phyloP scores from a whole-genome alignment of 2,888 invertebrate species.

The Hyalella azteca region DNA sequence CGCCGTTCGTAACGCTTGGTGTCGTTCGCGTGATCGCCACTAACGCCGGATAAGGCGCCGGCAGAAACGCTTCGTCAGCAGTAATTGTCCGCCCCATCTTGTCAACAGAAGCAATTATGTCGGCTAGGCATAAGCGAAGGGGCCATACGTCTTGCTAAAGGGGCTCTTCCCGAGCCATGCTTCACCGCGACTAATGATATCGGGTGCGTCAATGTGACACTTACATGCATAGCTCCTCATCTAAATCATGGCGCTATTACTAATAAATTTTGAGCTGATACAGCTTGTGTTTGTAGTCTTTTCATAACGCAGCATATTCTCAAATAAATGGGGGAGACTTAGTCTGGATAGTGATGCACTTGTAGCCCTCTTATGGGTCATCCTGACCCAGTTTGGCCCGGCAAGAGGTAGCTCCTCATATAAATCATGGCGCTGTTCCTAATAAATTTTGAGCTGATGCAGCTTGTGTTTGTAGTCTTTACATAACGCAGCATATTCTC shows the following conservation, averaged over 20 bases:
- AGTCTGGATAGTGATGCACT: too few relatives aligned
- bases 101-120: constrained; percentile 36
- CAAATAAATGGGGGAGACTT: too few relatives aligned
- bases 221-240: neutral
- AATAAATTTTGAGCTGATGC: too few relatives aligned
- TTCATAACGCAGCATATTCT: too few relatives aligned
- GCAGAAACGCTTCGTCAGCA: constrained; percentile 17
- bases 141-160: constrained; percentile 22
- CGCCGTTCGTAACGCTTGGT: neutral
- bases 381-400: too few relatives aligned
- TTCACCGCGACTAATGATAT: constrained; percentile 9
- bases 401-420: too few relatives aligned
- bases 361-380: too few relatives aligned
- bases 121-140: neutral
- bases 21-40: neutral
- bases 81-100: constrained; percentile 1
- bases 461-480: too few relatives aligned
- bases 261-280: too few relatives aligned
- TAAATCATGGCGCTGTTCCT: neutral
- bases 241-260: neutral
- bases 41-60: neutral
- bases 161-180: neutral
- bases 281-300: too few relatives aligned
- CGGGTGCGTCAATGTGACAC: neutral
- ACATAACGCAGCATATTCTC: too few relatives aligned